These are phyloP conservation scores for Enteromius afrohamiltoni DNA, from an alignment of 2,797 vertebrate genomes.

Conservation along the genomic window DNA sequence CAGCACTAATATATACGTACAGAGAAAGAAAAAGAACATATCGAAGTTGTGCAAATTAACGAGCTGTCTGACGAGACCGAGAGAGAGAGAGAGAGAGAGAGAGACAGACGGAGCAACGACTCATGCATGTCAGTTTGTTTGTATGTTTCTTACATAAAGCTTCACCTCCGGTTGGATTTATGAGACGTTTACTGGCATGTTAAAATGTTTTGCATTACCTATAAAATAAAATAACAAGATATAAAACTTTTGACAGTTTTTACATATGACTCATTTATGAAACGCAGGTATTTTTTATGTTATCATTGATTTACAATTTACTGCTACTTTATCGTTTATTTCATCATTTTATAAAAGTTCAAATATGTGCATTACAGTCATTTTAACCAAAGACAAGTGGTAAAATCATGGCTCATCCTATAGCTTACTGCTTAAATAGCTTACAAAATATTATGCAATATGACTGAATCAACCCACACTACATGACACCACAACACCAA, in stretches of 20 bases:
- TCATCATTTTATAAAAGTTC: neutral
- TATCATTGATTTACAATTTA: neutral
- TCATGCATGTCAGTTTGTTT: neutral
- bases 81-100: neutral
- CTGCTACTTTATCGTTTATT: neutral
- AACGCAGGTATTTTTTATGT: neutral
- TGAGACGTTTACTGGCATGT: neutral
- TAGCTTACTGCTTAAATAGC: neutral
- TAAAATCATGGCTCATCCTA: neutral
- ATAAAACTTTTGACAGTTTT: neutral
- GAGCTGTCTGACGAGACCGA: slow-evolving; percentile 71
- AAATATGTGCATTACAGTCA: neutral
- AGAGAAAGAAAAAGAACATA: slow-evolving; percentile 55
- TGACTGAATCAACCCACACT: neutral
- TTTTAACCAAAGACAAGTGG: neutral
- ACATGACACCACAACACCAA: neutral
- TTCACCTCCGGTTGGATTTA: neutral
- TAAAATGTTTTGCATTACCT: neutral
- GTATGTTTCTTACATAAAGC: neutral
- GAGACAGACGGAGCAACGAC: neutral
- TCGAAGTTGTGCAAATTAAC: slow-evolving; percentile 81
- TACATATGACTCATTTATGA: neutral
- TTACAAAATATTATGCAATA: neutral
- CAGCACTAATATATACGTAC: slow-evolving; percentile 84
- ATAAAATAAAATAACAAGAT: neutral